Base-by-base conservation (phyloP, 2,888 invertebrate species). In the Unio pictorum region DNA sequence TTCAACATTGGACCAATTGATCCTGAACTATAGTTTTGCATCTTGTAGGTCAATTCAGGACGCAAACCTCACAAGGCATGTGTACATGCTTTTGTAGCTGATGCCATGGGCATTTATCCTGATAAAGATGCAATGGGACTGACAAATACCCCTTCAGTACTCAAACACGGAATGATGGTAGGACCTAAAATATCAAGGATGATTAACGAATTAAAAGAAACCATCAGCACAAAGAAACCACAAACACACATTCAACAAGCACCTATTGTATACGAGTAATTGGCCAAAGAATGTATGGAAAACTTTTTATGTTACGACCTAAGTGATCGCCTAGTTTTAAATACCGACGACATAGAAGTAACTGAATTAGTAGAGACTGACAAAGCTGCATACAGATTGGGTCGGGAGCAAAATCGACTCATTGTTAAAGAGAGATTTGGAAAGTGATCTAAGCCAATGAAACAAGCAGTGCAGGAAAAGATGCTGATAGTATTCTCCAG, bases 341-440 rank as follows among this genome's bases (percentile, higher is more conserved):
- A 64, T 55, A 55, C 61, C 20, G 65, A 61, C 20, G 59, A 65
- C 55, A 64, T 69, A 23, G 55, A 26, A 5, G n/a, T 26, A 6
- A 17, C 55, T 17, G 6, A 30, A 18, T 57, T 69, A 20, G 56
- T 61, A 6, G 18, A 69, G 34, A 66, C 61, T n/a, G 69, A 62
- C 6, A n/a, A 60, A 3, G 5, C n/a, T 28, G 58, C 62, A 28
- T 56, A 66, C 20, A 58, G 34, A 8, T n/a, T 61, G 20, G 64
- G 64, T 5, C 60, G n/a, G 55, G 34, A 68, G 3, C 55, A 66
- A 58, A 62, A 55, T 45, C 4, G 66, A 20, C 11, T 20, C 17
- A 66, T 61, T 30, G 58, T 61, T n/a, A 23, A 66, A 26, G 69
- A 69, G 17, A 30, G 58, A 15, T 57, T 69, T 4, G 28, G 23